Percentiles rank a stretch among this genome's conserved stretches.
Conservation (phyloP, 2,888 invertebrate genomes). For the Phalera bucephala region DNA sequence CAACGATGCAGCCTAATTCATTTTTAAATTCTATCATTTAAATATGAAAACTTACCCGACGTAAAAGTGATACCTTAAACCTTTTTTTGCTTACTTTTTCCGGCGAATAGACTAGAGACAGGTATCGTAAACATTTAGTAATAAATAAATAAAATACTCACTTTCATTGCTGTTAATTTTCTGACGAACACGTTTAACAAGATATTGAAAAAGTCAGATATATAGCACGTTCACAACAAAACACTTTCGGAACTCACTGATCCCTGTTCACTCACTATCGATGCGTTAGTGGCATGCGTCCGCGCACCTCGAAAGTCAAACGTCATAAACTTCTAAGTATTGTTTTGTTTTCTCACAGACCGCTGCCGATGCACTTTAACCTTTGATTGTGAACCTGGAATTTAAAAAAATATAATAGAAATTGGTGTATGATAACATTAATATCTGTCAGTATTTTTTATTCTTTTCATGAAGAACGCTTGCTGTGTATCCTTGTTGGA, state of each 20-base stretch:
- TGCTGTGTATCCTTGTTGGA: no score
- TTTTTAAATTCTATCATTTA: no score
- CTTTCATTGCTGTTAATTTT: slow-evolving; percentile 64
- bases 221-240: slow-evolving; percentile 12
- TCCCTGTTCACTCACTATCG: slow-evolving; percentile 12
- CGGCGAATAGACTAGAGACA: no score
- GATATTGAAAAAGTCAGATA: slow-evolving; percentile 11
- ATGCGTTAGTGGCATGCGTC: slow-evolving; percentile 10
- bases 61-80: no score
- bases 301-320: slow-evolving; percentile 33
- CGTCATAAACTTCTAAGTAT: slow-evolving; percentile 25
- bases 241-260: slow-evolving; percentile 11
- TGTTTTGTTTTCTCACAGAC: slow-evolving; percentile 38
- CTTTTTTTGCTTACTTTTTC: no score
- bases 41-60: no score
- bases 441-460: neutral
- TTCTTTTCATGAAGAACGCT: no score
- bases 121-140: no score
- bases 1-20: no score
- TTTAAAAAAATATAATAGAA: slow-evolving; percentile 32
- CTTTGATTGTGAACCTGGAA: slow-evolving; percentile 36
- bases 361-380: slow-evolving; percentile 46
- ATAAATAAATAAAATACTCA: slow-evolving; percentile 40
- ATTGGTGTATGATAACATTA: no score
- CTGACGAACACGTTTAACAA: slow-evolving; percentile 31